Evolutionary conservation across 1,140 invertebrate genomes (phyloP).

Genomic region (Drosophila quadrilineata): DNA sequence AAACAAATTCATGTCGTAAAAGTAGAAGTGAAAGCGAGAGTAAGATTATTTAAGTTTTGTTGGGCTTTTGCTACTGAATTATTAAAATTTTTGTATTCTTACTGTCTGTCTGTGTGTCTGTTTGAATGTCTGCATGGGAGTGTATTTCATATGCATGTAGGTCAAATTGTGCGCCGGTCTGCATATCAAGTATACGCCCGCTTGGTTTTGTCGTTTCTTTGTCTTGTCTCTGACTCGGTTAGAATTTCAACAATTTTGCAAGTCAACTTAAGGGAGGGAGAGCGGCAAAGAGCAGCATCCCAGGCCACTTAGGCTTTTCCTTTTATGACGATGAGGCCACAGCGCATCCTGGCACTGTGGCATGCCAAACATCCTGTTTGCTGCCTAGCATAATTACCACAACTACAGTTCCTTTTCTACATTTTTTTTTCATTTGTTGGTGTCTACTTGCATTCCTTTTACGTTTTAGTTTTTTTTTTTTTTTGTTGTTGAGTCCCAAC

Average conservation of each 20-base stretch:
- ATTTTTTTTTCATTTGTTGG: slow-evolving; percentile 25
- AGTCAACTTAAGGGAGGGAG: slow-evolving; percentile 57
- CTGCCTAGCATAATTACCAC: slow-evolving; percentile 59
- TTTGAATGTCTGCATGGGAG: slow-evolving; percentile 2
- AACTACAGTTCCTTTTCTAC: slow-evolving; percentile 18
- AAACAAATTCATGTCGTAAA: background rate
- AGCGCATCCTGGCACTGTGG: background rate
- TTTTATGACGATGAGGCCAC: slow-evolving; percentile 24
- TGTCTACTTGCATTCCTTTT: background rate
- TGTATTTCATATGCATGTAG: slow-evolving; percentile 52
- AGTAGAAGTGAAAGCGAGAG: background rate
- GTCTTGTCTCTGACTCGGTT: slow-evolving; percentile 21
- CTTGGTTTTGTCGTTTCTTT: slow-evolving; percentile 44
- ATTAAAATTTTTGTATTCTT: slow-evolving; percentile 52
- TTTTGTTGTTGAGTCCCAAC: too few species aligned
- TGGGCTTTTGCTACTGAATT: slow-evolving; percentile 48
- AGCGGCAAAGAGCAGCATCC: slow-evolving; percentile 23
- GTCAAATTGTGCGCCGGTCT: slow-evolving; percentile 58
- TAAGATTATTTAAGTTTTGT: slow-evolving; percentile 31
- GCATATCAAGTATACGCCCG: slow-evolving; percentile 59
- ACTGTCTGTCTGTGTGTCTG: background rate
- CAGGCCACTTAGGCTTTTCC: slow-evolving; percentile 19
- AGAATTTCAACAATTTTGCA: slow-evolving; percentile 65
- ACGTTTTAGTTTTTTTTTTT: too few species aligned
- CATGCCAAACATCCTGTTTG: slow-evolving; percentile 29